A percentile compares a stretch with the other conserved stretches of the same genome.
phyloP scores from a whole-genome alignment of 2,888 invertebrate species.

The Drosophila silvestris region DNA sequence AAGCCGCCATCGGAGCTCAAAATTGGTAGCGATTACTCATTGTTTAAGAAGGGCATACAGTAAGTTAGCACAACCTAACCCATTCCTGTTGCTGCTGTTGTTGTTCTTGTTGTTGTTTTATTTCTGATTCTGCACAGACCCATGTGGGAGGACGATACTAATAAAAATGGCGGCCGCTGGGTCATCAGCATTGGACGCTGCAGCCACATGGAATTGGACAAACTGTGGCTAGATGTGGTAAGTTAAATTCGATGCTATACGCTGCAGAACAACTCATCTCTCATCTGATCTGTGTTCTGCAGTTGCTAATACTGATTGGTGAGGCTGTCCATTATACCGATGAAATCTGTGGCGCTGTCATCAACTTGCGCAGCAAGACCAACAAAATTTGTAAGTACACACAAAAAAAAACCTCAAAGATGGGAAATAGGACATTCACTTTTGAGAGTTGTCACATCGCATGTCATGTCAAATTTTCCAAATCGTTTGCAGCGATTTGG shows the following conservation, averaged over 20 bases:
- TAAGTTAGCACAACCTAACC: constrained; percentile 31
- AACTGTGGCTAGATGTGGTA: constrained; percentile 92
- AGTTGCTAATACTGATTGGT: constrained; percentile 94
- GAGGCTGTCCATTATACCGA: constrained; percentile 97
- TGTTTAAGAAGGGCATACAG: constrained; percentile 88
- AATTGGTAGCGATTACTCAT: constrained; percentile 92
- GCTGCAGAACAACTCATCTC: not conserved
- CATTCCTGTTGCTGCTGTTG: not conserved
- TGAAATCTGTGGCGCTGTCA: constrained; percentile 97
- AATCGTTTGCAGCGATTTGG: constrained; percentile 89
- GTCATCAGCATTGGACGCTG: constrained; percentile 89
- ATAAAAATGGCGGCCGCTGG: constrained; percentile 94
- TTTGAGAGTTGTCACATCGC: not conserved
- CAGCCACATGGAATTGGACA: constrained; percentile 90
- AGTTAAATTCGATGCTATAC: constrained; percentile 16
- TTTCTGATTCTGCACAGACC: constrained; percentile 86
- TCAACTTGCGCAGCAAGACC: constrained; percentile 95
- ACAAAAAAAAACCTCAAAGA: not conserved
- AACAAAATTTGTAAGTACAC: constrained; percentile 90
- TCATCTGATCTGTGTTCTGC: not conserved
- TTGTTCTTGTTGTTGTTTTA: not conserved
- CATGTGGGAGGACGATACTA: constrained; percentile 95
- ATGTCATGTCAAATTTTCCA: not conserved
- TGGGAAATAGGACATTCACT: not conserved
- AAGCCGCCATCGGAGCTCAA: constrained; percentile 92